phyloP scores from a whole-genome alignment of 2,113 vertebrate genomes.

The Thomomys bottae region DNA sequence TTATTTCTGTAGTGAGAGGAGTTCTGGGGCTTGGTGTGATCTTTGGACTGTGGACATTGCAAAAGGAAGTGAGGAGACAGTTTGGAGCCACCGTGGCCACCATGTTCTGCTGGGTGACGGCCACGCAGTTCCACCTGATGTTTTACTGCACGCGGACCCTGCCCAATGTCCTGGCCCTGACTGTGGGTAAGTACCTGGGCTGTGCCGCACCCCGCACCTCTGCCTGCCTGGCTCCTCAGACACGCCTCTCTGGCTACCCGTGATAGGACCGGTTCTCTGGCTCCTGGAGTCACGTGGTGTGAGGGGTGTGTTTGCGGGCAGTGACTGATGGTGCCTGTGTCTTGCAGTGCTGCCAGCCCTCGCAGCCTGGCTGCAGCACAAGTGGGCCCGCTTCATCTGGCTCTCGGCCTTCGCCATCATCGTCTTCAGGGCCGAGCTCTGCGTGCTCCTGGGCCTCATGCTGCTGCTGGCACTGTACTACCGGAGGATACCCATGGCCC shows the following conservation, averaged over 20 bases:
- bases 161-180: constrained; percentile 94
- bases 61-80: constrained; percentile 91
- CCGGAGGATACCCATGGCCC: constrained; percentile 85
- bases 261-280: rapidly evolving
- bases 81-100: constrained; percentile 91
- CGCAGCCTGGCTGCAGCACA: constrained; percentile 92
- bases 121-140: constrained; percentile 97
- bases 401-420: constrained; percentile 94
- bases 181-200: constrained; percentile 87
- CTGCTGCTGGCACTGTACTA: constrained; percentile 88
- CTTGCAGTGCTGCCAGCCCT: constrained; percentile 91
- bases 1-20: constrained; percentile 88
- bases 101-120: constrained; percentile 92
- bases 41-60: constrained; percentile 90
- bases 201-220: not conserved
- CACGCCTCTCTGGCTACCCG: rapidly evolving
- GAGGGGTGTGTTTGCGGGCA: not conserved
- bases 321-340: not conserved
- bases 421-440: constrained; percentile 94
- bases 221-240: not conserved
- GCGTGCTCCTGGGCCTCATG: constrained; percentile 92
- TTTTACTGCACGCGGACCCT: constrained; percentile 97
- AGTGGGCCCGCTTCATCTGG: constrained; percentile 88
- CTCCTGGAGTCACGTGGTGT: not conserved
- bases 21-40: constrained; percentile 90